Evolutionary conservation across 2,797 vertebrate genomes (phyloP).

Genomic region (Mionectes olivaceus): DNA sequence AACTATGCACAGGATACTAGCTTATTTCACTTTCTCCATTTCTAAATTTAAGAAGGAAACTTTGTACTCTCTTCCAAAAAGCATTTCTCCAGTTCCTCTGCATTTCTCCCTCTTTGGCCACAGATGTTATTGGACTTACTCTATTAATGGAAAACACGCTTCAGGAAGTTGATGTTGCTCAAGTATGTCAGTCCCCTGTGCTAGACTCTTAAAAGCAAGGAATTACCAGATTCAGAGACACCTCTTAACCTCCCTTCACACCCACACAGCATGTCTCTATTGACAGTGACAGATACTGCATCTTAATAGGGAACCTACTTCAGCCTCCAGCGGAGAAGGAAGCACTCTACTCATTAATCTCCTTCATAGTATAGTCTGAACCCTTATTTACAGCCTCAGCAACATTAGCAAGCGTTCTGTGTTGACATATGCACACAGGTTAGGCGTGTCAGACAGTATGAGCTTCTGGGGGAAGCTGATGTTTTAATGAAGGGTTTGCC

Average conservation of each 20-base stretch:
- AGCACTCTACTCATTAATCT: constrained; percentile 65
- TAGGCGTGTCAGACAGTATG: constrained; percentile 44
- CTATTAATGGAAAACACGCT: neutral
- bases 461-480: constrained; percentile 37
- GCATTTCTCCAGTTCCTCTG: neutral
- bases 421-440: constrained; percentile 66
- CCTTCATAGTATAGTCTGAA: constrained; percentile 34
- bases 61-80: neutral
- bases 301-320: constrained; percentile 65
- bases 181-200: neutral
- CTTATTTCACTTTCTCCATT: neutral
- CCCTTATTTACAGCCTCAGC: constrained; percentile 67
- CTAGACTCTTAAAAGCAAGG: constrained; percentile 41
- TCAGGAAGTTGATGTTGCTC: neutral
- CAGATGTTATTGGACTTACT: neutral
- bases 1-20: neutral
- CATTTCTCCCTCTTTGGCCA: neutral
- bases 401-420: constrained; percentile 44
- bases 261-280: constrained; percentile 63
- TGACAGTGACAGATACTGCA: constrained; percentile 70
- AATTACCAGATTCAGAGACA: constrained; percentile 40
- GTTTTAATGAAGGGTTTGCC: constrained; percentile 57
- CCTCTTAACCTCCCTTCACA: constrained; percentile 57
- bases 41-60: neutral
- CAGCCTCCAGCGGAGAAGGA: constrained; percentile 64